Conservation (phyloP, 2,113 vertebrate species). For the zebrafish (Danio rerio) region DNA sequence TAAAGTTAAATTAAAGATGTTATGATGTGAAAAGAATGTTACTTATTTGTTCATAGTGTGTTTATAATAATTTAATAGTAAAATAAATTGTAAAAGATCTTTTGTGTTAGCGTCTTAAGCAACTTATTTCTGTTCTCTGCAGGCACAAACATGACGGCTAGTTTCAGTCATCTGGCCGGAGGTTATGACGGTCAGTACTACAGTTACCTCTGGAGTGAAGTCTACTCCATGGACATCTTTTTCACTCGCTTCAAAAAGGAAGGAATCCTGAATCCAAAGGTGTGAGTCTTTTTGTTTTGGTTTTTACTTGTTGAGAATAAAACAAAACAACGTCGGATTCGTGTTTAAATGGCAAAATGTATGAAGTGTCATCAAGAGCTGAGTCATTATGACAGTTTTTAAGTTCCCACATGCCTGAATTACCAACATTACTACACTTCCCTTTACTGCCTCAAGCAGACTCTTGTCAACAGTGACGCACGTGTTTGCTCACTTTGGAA, state of each 20-base stretch:
- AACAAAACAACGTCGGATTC: no score
- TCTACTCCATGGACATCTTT: conserved; percentile 94
- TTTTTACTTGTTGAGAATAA: no score
- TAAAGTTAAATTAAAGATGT: not conserved
- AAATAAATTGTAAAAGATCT: no score
- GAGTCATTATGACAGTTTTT: not conserved
- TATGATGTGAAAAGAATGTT: not conserved
- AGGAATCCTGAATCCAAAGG: conserved; percentile 92
- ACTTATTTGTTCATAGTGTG: not conserved
- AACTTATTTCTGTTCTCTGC: not conserved
- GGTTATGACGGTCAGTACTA: conserved; percentile 96
- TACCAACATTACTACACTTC: not conserved
- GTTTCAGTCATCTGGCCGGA: conserved; percentile 85
- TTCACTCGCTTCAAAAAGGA: conserved; percentile 90
- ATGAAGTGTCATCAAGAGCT: not conserved
- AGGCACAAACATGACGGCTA: conserved; percentile 80
- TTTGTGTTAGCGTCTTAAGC: not conserved
- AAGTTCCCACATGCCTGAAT: not conserved
- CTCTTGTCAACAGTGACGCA: not conserved
- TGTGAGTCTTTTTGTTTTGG: conserved; percentile 54
- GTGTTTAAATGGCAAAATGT: not conserved
- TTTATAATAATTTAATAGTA: not conserved
- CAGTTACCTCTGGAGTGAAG: conserved; percentile 94
- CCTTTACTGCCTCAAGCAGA: not conserved
- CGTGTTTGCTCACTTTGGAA: not conserved